phyloP scores from a whole-genome alignment of 2,888 invertebrate species.

The Pandemis heparana region DNA sequence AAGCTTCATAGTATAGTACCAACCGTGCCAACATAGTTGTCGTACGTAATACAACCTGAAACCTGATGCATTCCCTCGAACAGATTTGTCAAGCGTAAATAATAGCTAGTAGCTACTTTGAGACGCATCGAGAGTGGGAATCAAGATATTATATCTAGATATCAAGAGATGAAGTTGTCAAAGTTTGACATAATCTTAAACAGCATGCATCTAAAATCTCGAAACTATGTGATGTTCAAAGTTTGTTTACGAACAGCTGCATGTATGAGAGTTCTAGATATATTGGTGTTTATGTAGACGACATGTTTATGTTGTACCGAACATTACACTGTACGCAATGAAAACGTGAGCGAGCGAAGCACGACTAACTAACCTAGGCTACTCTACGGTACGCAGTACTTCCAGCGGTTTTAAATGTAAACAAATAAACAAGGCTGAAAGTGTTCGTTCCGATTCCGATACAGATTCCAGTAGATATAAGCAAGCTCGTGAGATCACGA shows the following conservation, averaged over 20 bases:
- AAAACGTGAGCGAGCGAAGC: background rate
- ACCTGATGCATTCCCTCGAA: background rate
- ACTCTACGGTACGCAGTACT: slow-evolving; percentile 26
- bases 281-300: background rate
- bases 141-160: background rate
- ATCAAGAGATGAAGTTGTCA: background rate
- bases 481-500: slow-evolving; percentile 33
- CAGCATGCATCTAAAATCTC: background rate
- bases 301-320: slow-evolving; percentile 3
- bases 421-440: slow-evolving; percentile 35
- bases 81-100: background rate
- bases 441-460: slow-evolving; percentile 25
- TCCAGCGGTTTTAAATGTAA: slow-evolving; percentile 1
- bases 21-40: background rate
- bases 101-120: background rate
- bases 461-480: slow-evolving; percentile 31
- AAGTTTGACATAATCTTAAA: background rate
- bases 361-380: slow-evolving; percentile 37
- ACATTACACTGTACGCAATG: background rate
- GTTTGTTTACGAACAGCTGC: slow-evolving; percentile 18
- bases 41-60: background rate
- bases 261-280: background rate
- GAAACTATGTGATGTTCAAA: background rate
- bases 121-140: background rate
- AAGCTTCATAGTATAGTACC: background rate